Evolutionary conservation across 2,113 vertebrate species (phyloP), one percentile per base, ranked within the genome.

Genomic region (Bufo gargarizans): DNA sequence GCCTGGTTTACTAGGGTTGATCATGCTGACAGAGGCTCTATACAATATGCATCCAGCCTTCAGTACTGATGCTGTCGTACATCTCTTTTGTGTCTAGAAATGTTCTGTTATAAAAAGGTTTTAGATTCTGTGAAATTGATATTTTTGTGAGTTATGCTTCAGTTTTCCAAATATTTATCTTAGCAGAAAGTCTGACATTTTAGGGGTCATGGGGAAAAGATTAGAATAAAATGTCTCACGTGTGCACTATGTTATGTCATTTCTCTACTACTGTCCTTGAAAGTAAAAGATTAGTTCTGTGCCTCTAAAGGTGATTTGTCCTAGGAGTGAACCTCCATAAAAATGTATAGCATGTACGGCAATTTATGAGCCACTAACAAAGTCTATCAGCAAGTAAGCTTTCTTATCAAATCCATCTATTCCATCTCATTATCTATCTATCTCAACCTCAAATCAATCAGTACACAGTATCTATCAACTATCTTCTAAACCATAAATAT

Each of bases 131-230:
- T 20, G 11, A 1, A 12, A 65, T 65, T 47, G 45, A 82, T 82
- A 43, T 82, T 63, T 65, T 82, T 20, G 59, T 82, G 80, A 82
- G 45, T 82, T 82, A 82, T 82, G 58, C 20, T 19, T n/a, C 20
- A 47, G 58, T 61, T 82, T 13, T 47, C 58, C 9, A 17, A 47
- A 82, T 19, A 45, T 81, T 61, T 45, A 12, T 63, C 45, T 63
- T 13, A 49, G 3, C 59, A 47, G 80, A 63, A 82, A 9, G 17
- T 49, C 43, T 13, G 11, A 49, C 61, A 82, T 65, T 63, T 63
- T 63, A n/a, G 43, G 45, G 80, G 80, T 49, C 58, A 65, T 11
- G 9, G 33, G 58, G 13, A 16, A 80, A 58, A 80, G 59, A 55
- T 59, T 22, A 59, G 33, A 61, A 81, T 81, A 6, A 43, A 61